A percentile compares a stretch with the other conserved stretches of the same genome.
These are phyloP conservation scores for Leptobrachium leishanense DNA, from an alignment of 2,113 vertebrate species.

Conservation along the genomic window DNA sequence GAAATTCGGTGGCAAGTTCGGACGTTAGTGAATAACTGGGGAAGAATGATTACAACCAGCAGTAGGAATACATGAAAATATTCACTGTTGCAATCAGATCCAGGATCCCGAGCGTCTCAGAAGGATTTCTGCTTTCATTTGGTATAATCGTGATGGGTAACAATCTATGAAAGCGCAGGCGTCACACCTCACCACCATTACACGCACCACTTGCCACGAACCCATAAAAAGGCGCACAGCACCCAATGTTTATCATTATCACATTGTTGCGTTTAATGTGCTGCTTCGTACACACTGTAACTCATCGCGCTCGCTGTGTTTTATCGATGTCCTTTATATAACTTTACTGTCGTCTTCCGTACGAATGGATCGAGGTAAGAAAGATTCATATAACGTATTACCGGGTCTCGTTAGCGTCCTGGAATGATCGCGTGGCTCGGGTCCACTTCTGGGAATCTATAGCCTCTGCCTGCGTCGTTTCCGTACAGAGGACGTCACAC, in stretches of 20 bases:
- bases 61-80: no score
- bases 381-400: not conserved
- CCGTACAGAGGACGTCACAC: no score
- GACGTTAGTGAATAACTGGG: no score
- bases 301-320: not conserved
- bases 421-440: not conserved
- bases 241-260: not conserved
- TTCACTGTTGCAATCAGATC: no score
- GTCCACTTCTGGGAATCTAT: no score
- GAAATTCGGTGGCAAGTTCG: no score
- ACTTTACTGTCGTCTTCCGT: not conserved
- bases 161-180: no score
- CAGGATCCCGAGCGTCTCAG: no score
- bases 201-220: not conserved
- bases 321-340: not conserved
- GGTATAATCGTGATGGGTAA: no score
- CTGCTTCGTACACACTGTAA: not conserved
- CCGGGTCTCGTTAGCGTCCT: not conserved
- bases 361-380: not conserved
- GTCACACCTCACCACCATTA: not conserved
- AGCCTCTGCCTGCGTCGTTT: no score
- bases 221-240: not conserved
- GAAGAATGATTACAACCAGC: no score
- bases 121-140: no score
- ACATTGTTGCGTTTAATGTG: not conserved